phyloP scores from a whole-genome alignment of 2,113 vertebrate species.

The Rhinopithecus roxellana region DNA sequence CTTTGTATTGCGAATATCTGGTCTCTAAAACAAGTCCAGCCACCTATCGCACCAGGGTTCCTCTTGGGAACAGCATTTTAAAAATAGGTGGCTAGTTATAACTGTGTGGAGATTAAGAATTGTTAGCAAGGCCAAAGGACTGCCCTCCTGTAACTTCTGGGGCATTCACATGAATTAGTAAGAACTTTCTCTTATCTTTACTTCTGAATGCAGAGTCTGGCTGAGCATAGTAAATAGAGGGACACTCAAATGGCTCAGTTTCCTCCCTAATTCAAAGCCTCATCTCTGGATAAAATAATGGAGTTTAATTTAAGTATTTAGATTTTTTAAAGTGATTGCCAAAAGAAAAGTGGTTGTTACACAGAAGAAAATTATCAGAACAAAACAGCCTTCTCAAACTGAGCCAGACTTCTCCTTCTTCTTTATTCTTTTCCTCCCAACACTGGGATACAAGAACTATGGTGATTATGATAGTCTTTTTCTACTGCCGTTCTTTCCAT shows the following conservation, averaged over 20 bases:
- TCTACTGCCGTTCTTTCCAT: not conserved
- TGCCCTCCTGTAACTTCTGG: not conserved
- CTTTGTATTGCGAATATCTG: not conserved
- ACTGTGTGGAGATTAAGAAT: slow-evolving; percentile 24
- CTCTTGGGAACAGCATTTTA: slow-evolving; percentile 15
- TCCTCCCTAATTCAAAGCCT: slow-evolving; percentile 35
- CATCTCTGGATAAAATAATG: slow-evolving; percentile 31
- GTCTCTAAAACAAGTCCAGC: not conserved
- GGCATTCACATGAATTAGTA: not conserved
- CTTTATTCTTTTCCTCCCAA: not conserved
- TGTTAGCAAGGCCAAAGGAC: slow-evolving; percentile 6
- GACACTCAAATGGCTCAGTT: not conserved
- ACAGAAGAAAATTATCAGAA: slow-evolving; percentile 46
- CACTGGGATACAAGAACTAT: not conserved
- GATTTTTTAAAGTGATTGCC: slow-evolving; percentile 36
- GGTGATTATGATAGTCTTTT: not conserved
- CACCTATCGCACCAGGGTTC: not conserved
- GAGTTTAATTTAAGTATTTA: slow-evolving; percentile 46
- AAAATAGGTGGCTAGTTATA: slow-evolving; percentile 32
- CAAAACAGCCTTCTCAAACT: not conserved
- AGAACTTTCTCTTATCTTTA: slow-evolving; percentile 27
- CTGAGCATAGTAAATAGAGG: not conserved
- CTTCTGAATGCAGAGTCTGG: slow-evolving; percentile 2
- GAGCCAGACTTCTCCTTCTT: slow-evolving; percentile 4
- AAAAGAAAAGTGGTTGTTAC: not conserved